Evolutionary conservation across 2,888 invertebrate species (phyloP).

Genomic region (Brassicogethes aeneus): DNA sequence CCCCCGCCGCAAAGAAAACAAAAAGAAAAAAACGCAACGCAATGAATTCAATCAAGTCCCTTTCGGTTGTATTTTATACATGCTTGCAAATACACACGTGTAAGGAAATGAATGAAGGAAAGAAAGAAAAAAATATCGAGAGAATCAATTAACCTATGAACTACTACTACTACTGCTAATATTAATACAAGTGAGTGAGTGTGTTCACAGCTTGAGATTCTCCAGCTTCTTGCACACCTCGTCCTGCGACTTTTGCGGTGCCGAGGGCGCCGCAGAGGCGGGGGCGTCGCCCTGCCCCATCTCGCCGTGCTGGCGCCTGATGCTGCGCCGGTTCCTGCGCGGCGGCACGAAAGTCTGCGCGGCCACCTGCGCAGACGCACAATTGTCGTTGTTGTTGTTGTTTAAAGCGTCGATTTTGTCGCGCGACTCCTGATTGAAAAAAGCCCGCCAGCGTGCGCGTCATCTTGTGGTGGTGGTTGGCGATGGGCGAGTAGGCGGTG

Average conservation of each 20-base stretch:
- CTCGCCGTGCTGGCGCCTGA: background rate
- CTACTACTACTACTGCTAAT: too few relatives aligned
- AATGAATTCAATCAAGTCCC: too few relatives aligned
- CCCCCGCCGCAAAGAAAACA: too few relatives aligned
- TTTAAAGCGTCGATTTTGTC: constrained; percentile 7
- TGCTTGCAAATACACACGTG: too few relatives aligned
- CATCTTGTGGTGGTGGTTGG: constrained; percentile 15
- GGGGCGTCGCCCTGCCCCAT: constrained; percentile 5
- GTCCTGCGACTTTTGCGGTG: background rate
- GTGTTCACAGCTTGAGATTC: constrained; percentile 36
- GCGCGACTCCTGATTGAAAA: constrained; percentile 5
- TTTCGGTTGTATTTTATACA: too few relatives aligned
- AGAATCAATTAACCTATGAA: too few relatives aligned
- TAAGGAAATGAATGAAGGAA: too few relatives aligned
- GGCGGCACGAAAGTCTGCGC: constrained; percentile 4
- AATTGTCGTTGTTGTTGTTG: constrained; percentile 15
- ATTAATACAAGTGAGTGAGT: too few relatives aligned
- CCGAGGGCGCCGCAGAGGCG: too few relatives aligned
- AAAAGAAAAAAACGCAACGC: too few relatives aligned
- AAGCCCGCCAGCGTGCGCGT: constrained; percentile 10
- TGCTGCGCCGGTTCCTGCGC: constrained; percentile 4
- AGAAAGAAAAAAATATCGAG: too few relatives aligned
- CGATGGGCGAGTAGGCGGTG: constrained; percentile 22
- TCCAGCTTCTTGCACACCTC: constrained; percentile 37
- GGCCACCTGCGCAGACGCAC: constrained; percentile 9